Conservation (phyloP, 2,797 vertebrate species). For the Syngnathus rostellatus region DNA sequence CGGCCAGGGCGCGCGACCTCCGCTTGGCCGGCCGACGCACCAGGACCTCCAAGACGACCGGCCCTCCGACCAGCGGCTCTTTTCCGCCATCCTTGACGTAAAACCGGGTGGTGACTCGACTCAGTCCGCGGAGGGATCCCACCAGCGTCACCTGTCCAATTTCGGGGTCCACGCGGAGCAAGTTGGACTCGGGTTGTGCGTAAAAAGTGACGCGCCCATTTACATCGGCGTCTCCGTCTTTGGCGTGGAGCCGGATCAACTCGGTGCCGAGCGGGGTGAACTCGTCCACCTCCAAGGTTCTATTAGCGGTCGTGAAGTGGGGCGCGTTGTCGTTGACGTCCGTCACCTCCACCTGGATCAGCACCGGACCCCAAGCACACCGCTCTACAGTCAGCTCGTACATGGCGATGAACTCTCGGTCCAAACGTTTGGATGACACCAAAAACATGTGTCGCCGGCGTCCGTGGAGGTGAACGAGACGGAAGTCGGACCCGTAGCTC, state of each 20-base stretch:
- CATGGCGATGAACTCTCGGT: conserved; percentile 62
- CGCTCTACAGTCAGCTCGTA: conserved; percentile 55
- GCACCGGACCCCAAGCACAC: conserved; percentile 28
- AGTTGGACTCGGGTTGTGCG: conserved; percentile 46
- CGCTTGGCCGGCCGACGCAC: conserved; percentile 31
- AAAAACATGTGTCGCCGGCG: conserved; percentile 40
- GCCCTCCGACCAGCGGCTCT: conserved; percentile 46
- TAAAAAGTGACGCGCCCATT: conserved; percentile 63
- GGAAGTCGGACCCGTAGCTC: conserved; percentile 55
- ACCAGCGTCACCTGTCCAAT: conserved; percentile 67
- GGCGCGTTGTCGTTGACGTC: conserved; percentile 68
- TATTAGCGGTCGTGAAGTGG: conserved; percentile 41
- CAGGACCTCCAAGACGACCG: conserved; percentile 48
- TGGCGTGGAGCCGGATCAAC: conserved; percentile 58
- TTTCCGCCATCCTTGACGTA: conserved; percentile 59
- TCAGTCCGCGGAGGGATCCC: conserved; percentile 56
- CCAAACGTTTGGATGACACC: conserved; percentile 61
- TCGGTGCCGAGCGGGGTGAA: conserved; percentile 56
- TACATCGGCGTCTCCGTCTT: conserved; percentile 57
- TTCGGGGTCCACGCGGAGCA: conserved; percentile 67
- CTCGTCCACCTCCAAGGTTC: conserved; percentile 51
- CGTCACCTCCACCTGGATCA: conserved; percentile 61
- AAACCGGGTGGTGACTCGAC: conserved; percentile 47
- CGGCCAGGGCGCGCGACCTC: conserved; percentile 50
- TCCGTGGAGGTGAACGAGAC: conserved; percentile 29